Percentiles rank a stretch among this genome's conserved stretches.
Conservation (phyloP, 2,113 vertebrate genomes). For the Gobius niger region DNA sequence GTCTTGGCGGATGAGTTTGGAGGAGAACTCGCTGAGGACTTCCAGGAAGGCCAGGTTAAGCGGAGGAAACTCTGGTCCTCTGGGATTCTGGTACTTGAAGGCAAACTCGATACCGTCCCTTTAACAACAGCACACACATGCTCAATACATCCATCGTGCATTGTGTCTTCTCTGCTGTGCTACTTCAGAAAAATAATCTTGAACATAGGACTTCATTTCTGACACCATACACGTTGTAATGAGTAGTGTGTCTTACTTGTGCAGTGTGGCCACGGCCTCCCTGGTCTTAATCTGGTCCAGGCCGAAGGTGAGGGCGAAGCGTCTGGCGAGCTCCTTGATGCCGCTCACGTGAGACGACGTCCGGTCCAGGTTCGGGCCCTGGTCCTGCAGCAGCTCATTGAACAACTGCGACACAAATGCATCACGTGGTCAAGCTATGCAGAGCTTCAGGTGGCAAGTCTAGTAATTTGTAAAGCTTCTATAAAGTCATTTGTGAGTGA, state of each 20-base stretch:
- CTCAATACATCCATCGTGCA: background rate
- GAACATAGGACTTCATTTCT: too few species aligned
- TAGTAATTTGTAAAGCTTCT: background rate
- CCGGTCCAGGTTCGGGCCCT: slow-evolving; percentile 95
- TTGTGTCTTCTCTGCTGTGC: background rate
- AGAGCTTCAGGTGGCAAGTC: too few species aligned
- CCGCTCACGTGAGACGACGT: slow-evolving; percentile 97
- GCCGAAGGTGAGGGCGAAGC: slow-evolving; percentile 96
- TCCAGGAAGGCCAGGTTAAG: slow-evolving; percentile 96
- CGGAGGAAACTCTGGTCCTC: slow-evolving; percentile 93
- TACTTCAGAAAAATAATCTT: too few species aligned
- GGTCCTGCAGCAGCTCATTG: slow-evolving; percentile 96
- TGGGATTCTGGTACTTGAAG: slow-evolving; percentile 96
- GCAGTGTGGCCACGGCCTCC: slow-evolving; percentile 96
- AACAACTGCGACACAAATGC: slow-evolving; percentile 82
- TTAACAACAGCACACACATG: background rate
- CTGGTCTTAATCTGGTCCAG: slow-evolving; percentile 98
- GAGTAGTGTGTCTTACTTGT: slow-evolving; percentile 82
- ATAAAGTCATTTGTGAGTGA: too few species aligned
- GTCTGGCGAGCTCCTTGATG: slow-evolving; percentile 95
- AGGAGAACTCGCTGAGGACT: slow-evolving; percentile 97
- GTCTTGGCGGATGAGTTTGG: slow-evolving; percentile 95
- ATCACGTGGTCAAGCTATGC: background rate
- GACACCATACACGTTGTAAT: background rate
- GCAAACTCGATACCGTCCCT: slow-evolving; percentile 99